phyloP scores from a whole-genome alignment of 1,140 invertebrate genomes.

The Achroia grisella region DNA sequence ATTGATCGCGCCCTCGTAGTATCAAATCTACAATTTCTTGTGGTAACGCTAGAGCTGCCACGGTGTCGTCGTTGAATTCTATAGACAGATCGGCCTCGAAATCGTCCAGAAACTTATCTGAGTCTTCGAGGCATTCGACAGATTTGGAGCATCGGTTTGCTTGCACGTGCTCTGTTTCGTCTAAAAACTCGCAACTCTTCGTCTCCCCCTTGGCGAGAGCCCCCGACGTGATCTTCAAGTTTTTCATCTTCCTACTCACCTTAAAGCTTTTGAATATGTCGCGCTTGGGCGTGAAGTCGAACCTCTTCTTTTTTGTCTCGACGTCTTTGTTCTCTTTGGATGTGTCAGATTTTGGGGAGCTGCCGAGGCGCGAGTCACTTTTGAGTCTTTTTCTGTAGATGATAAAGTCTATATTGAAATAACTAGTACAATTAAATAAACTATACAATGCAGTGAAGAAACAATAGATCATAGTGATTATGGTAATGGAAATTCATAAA shows the following conservation, averaged over 20 bases:
- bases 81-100: slow-evolving; percentile 30
- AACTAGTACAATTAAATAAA: no score
- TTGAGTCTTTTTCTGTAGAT: slow-evolving; percentile 56
- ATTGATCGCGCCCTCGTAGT: slow-evolving; percentile 27
- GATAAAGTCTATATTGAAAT: no score
- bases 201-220: slow-evolving; percentile 41
- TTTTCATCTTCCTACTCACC: slow-evolving; percentile 56
- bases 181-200: slow-evolving; percentile 56
- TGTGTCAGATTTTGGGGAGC: slow-evolving; percentile 46
- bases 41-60: slow-evolving; percentile 28
- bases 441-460: no score
- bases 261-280: slow-evolving; percentile 65
- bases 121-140: slow-evolving; percentile 46
- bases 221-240: slow-evolving; percentile 30
- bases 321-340: slow-evolving; percentile 51
- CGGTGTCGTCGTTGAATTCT: slow-evolving; percentile 25
- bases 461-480: no score
- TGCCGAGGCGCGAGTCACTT: slow-evolving; percentile 52
- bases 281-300: slow-evolving; percentile 57
- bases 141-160: slow-evolving; percentile 45
- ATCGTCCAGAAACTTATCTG: slow-evolving; percentile 28
- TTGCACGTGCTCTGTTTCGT: slow-evolving; percentile 38
- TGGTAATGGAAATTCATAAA: no score
- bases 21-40: slow-evolving; percentile 44
- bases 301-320: slow-evolving; percentile 58